A percentile compares a stretch with the other conserved stretches of the same genome.
Evolutionary conservation across 2,888 invertebrate species (phyloP).

Genomic region (Andrena haemorrhoa): DNA sequence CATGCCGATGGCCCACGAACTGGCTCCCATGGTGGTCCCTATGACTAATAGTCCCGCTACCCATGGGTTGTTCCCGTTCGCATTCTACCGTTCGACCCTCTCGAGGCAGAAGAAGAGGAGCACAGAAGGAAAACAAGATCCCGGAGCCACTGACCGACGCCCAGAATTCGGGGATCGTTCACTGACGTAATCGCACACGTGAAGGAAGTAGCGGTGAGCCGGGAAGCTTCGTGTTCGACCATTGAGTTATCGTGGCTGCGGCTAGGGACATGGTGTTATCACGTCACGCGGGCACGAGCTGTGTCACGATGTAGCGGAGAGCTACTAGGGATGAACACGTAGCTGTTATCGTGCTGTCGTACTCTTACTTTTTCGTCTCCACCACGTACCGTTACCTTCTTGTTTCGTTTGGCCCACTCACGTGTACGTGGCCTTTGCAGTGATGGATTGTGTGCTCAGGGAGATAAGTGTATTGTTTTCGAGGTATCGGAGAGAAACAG

Average conservation of each 20-base stretch:
- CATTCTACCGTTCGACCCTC: slow-evolving; percentile 50
- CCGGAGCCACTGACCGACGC: slow-evolving; percentile 32
- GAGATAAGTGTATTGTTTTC: background rate
- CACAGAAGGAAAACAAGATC: slow-evolving; percentile 35
- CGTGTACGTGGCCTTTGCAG: background rate
- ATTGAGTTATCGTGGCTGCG: slow-evolving; percentile 45
- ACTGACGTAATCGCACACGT: slow-evolving; percentile 41
- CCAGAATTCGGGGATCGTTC: slow-evolving; percentile 21
- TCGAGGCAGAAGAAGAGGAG: slow-evolving; percentile 20
- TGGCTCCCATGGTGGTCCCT: slow-evolving; percentile 67
- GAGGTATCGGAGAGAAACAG: background rate
- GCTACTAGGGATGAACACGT: slow-evolving; percentile 22
- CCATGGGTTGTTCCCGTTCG: slow-evolving; percentile 51
- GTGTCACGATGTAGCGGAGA: background rate
- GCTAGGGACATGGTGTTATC: slow-evolving; percentile 32
- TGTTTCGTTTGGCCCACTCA: background rate
- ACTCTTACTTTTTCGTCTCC: background rate
- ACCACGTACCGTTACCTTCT: background rate
- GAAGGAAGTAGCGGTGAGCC: background rate
- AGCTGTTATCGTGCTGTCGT: slow-evolving; percentile 6
- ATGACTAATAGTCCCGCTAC: slow-evolving; percentile 68
- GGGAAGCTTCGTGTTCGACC: slow-evolving; percentile 25
- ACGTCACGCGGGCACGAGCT: slow-evolving; percentile 3
- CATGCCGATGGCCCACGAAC: slow-evolving; percentile 53
- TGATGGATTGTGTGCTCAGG: slow-evolving; percentile 2